These are phyloP conservation scores for Rhineura floridana DNA, from an alignment of 2,113 vertebrate genomes.

Conservation along the genomic window DNA sequence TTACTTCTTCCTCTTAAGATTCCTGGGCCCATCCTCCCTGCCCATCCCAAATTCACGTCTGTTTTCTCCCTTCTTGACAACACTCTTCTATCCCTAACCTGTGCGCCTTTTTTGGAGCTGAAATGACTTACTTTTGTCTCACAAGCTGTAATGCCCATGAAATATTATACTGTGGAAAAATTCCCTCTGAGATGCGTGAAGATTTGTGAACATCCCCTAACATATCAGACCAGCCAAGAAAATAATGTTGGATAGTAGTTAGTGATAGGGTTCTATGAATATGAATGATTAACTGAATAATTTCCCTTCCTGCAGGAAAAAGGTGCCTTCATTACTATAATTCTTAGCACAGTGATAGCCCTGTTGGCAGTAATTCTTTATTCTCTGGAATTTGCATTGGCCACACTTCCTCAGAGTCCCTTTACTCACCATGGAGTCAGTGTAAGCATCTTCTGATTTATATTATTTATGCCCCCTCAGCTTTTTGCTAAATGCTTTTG, in stretches of 20 bases:
- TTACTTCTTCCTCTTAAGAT: too few relatives aligned
- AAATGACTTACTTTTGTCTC: not conserved
- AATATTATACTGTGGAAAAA: not conserved
- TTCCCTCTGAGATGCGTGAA: not conserved
- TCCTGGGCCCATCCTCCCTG: too few relatives aligned
- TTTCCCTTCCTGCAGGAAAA: not conserved
- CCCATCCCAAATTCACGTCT: too few relatives aligned
- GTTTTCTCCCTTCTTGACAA: too few relatives aligned
- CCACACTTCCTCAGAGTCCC: slow-evolving; percentile 9
- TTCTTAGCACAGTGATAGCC: not conserved
- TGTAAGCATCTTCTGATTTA: not conserved
- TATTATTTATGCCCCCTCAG: not conserved
- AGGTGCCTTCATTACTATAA: not conserved
- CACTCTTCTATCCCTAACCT: too few relatives aligned
- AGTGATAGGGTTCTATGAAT: not conserved
- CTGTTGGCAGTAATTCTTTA: not conserved
- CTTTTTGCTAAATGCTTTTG: not conserved
- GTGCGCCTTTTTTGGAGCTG: not conserved
- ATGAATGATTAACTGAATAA: not conserved
- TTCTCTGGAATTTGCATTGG: slow-evolving; percentile 13
- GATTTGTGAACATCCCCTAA: not conserved
- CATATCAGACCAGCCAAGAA: not conserved
- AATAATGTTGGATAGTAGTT: not conserved
- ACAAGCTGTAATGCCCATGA: not conserved
- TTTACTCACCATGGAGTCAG: slow-evolving; percentile 6